A percentile compares a stretch with the other conserved stretches of the same genome.
Evolutionary conservation across 2,113 vertebrate species (phyloP).

Genomic region (Falcunculus frontatus): DNA sequence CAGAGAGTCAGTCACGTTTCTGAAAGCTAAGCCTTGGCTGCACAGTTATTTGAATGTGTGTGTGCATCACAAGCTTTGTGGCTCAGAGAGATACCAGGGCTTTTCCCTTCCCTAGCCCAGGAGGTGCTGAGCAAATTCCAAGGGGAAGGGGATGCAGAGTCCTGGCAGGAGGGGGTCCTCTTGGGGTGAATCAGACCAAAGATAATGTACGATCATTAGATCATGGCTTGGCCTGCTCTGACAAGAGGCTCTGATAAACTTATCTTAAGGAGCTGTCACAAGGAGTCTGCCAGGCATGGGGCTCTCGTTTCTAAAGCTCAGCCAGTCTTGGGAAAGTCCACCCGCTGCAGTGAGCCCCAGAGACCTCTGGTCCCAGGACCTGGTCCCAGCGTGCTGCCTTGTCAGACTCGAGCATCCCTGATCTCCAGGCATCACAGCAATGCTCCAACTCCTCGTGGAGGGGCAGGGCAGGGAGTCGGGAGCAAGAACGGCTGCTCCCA

Average conservation of each 20-base stretch:
- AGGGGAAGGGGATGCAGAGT: accelerated
- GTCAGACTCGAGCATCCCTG: not conserved
- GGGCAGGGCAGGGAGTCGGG: not conserved
- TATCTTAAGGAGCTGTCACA: not conserved
- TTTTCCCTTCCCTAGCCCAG: not conserved
- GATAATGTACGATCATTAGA: accelerated
- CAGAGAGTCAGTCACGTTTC: not conserved
- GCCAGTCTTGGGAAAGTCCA: not conserved
- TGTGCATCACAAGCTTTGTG: not conserved
- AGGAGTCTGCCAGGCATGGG: not conserved
- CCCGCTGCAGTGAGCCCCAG: not conserved
- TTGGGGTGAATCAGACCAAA: not conserved
- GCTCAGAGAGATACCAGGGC: not conserved
- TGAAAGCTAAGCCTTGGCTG: not conserved
- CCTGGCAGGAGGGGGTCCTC: not conserved
- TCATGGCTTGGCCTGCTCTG: not conserved
- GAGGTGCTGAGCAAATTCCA: not conserved
- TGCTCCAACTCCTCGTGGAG: not conserved
- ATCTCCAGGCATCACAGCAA: not conserved
- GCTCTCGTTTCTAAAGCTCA: not conserved
- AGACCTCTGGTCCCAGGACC: not conserved
- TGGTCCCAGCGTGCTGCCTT: not conserved
- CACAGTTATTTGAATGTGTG: not conserved
- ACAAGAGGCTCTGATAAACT: not conserved
- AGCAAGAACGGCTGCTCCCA: not conserved